Evolutionary conservation across 2,113 vertebrate genomes (phyloP).

Genomic region (Gnathonemus longibarbis): DNA sequence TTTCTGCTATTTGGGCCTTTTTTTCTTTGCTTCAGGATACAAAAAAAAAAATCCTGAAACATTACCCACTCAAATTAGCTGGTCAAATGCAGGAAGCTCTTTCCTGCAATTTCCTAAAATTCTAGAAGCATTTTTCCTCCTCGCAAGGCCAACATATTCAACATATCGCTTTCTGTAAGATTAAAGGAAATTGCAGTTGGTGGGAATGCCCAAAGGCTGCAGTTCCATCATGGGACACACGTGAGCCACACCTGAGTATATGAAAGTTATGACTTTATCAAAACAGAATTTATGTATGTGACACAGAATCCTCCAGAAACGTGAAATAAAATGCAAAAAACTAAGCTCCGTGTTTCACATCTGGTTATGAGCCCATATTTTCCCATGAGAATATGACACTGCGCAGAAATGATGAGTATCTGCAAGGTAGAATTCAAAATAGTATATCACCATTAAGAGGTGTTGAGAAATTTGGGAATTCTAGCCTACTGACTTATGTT

Average conservation of each 20-base stretch:
- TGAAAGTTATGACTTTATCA: slow-evolving; percentile 6
- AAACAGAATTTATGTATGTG: not conserved
- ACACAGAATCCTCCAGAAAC: not conserved
- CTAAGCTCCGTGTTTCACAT: not conserved
- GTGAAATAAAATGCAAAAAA: not conserved
- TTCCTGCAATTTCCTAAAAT: not conserved
- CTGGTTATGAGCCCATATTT: not conserved
- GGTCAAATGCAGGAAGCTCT: slow-evolving; percentile 16
- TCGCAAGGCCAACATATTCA: slow-evolving; percentile 9
- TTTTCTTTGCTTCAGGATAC: not conserved
- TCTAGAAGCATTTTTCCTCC: not conserved
- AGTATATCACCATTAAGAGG: not conserved
- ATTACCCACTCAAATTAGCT: slow-evolving; percentile 8
- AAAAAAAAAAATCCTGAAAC: not conserved
- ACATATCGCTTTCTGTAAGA: slow-evolving; percentile 18
- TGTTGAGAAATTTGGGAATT: not conserved
- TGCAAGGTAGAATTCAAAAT: not conserved
- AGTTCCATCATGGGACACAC: not conserved
- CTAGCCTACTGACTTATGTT: not conserved
- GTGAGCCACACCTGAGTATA: not conserved
- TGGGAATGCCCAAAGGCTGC: not conserved
- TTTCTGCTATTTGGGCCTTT: not conserved
- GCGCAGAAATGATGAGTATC: not conserved
- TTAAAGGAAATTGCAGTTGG: slow-evolving; percentile 27
- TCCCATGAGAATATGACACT: not conserved